Evolutionary conservation across 2,797 vertebrate species (phyloP), one percentile per base, ranked within the genome.

Genomic region (Hephaestus fuliginosus): DNA sequence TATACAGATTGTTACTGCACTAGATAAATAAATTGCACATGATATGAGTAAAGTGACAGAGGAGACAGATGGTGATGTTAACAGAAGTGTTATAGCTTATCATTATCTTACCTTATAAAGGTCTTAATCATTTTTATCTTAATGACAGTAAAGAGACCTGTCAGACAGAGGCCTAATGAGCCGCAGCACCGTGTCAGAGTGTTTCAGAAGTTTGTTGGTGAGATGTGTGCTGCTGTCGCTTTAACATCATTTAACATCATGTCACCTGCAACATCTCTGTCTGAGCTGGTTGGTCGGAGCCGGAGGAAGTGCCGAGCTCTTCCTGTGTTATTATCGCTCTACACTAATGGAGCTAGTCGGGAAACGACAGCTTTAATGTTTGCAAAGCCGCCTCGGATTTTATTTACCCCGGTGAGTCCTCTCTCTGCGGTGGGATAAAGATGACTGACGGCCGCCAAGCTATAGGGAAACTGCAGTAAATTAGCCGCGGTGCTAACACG

Each of bases 241-340:
- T 90, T 90, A 80, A 33, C 30, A 33, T 33, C 30, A 33, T 33
- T 33, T 33, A 33, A 33, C 30, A 33, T 33, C 30, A 33, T 13
- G 76, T 61, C 6, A 76, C 33, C 17, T 43, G n/a, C 17, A 33
- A 41, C 62, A 7, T 33, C 58, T 44, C 10, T 20, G 46, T 46
- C 9, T 14, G 22, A 39, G 36, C 80, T 86, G 89, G 57, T 92
- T 92, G 89, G 90, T 17, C 75, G 52, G 57, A 63, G 3, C 14
- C 10, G 20, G 4, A 60, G 90, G 91, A 92, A 91, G 82, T 90
- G 43, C 14, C 11, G 4, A 12, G 61, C 14, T 67, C 69, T 80
- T 90, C 85, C 89, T 84, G 86, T 83, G 74, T 88, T 85, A 11
- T 86, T 67, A 61, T 78, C 51, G 3, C 62, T 14, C 10, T 43